Evolutionary conservation across 1,140 invertebrate species (phyloP).

Genomic region (Halyomorpha halys): DNA sequence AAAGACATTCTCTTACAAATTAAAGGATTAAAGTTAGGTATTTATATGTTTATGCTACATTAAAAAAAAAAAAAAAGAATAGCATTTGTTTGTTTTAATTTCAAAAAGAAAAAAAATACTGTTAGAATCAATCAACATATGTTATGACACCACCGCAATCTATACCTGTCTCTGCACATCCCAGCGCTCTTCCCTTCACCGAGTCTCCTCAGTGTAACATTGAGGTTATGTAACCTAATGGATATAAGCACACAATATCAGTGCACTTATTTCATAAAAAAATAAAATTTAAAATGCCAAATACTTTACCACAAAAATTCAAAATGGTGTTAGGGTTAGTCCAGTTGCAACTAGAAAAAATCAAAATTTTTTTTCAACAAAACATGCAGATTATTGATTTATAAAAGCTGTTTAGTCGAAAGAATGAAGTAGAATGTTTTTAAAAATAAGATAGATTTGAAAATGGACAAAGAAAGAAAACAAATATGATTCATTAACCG

Average conservation of each 20-base stretch:
- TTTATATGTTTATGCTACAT: conserved; percentile 16
- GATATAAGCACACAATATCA: background rate
- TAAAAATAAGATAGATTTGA: too few species aligned
- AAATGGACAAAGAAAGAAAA: too few species aligned
- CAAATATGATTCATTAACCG: too few species aligned
- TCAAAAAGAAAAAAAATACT: conserved; percentile 1
- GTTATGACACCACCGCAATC: conserved; percentile 26
- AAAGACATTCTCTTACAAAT: background rate
- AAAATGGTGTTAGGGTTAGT: too few species aligned
- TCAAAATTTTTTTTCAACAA: too few species aligned
- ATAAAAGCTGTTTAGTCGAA: too few species aligned
- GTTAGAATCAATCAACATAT: background rate
- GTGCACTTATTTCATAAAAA: too few species aligned
- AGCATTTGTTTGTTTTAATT: background rate
- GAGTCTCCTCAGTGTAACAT: conserved; percentile 40
- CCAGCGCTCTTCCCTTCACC: conserved; percentile 42
- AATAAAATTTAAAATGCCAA: too few species aligned
- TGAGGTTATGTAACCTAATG: conserved; percentile 32
- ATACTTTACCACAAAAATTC: too few species aligned
- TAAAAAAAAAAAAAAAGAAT: background rate
- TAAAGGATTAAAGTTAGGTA: conserved; percentile 3
- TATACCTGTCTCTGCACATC: conserved; percentile 50
- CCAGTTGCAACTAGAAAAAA: too few species aligned
- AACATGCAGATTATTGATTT: too few species aligned
- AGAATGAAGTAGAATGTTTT: too few species aligned